Evolutionary conservation across 2,797 vertebrate genomes (phyloP).

Genomic region (Sparidentex hasta): DNA sequence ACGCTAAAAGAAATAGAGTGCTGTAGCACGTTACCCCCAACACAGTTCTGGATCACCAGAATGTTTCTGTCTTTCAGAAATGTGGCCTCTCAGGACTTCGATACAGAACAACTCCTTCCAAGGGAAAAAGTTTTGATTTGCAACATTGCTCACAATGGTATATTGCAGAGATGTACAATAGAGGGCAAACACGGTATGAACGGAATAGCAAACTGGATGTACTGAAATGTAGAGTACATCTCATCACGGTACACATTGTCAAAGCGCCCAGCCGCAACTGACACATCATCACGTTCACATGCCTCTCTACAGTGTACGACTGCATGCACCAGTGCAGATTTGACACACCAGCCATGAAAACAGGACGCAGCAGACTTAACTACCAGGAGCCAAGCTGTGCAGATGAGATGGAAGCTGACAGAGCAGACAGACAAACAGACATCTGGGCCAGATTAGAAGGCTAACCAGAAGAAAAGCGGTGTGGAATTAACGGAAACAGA

Average conservation of each 20-base stretch:
- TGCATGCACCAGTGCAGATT: conserved; percentile 47
- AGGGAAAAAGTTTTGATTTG: too few species aligned
- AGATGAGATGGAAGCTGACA: conserved; percentile 39
- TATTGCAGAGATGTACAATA: too few species aligned
- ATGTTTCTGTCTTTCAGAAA: too few species aligned
- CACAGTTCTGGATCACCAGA: too few species aligned
- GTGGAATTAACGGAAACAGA: conserved; percentile 8
- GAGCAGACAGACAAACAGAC: conserved; percentile 32
- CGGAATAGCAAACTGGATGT: too few species aligned
- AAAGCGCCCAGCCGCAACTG: neutral
- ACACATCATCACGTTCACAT: conserved; percentile 17
- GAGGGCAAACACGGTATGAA: too few species aligned
- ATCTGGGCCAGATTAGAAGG: conserved; percentile 49
- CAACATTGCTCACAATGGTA: neutral
- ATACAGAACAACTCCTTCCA: too few species aligned
- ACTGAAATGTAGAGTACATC: neutral
- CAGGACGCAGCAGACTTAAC: conserved; percentile 10
- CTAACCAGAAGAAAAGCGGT: conserved; percentile 6
- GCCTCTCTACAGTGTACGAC: conserved; percentile 5
- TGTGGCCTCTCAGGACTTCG: too few species aligned
- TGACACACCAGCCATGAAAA: conserved; percentile 29
- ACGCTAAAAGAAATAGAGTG: too few species aligned
- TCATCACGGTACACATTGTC: neutral
- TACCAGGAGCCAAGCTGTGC: conserved; percentile 17
- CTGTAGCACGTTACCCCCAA: too few species aligned